Evolutionary conservation across 1,140 invertebrate genomes (phyloP), one percentile per base, ranked within the genome.

Genomic region (Gonioctena quinquepunctata): DNA sequence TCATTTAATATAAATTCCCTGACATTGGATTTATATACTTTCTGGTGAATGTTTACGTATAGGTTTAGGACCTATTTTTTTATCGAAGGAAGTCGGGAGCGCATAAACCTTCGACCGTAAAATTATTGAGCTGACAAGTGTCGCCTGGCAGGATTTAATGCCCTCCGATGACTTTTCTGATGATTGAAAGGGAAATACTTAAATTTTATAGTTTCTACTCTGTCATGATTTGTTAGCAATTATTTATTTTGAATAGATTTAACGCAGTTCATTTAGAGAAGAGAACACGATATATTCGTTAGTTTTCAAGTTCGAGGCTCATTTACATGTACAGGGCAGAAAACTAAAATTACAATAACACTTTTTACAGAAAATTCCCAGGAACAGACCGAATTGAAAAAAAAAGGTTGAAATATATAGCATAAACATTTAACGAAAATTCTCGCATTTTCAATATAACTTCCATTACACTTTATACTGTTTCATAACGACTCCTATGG

Each of bases 181-280:
- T 69, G 71, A 73, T 73, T 73, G 71, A 73, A 66, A 73, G 71
- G 71, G 71, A 73, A 73, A 73, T 50, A 67, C 56, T 69, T 59
- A 54, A 73, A 21, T 70, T 73, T 73, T 73, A 72, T 69, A 62
- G 70, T 2, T 7, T 18, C 21, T n/a, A n/a, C 33, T 65, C 25
- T 49, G 49, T 66, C 63, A 52, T 16, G 63, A 54, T 66, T 66
- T 66, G 63, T 54, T 54, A 52, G 22, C 63, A 52, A 66, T 66
- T 66, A 66, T 66, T 66, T 66, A 66, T 66, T 66, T 66, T 52
- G 63, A 54, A 66, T 50, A 54, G 22, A 25, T 49, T 54, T 54
- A 54, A 66, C 23, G 6, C 50, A 48, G 63, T 18, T 54, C 50
- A 26, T 66, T n/a, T 63, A 63, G 49, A 63, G 6, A 13, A n/a